Evolutionary conservation across 2,888 invertebrate genomes (phyloP), one percentile per base, ranked within the genome.

Genomic region (Flexamia atlantica): DNA sequence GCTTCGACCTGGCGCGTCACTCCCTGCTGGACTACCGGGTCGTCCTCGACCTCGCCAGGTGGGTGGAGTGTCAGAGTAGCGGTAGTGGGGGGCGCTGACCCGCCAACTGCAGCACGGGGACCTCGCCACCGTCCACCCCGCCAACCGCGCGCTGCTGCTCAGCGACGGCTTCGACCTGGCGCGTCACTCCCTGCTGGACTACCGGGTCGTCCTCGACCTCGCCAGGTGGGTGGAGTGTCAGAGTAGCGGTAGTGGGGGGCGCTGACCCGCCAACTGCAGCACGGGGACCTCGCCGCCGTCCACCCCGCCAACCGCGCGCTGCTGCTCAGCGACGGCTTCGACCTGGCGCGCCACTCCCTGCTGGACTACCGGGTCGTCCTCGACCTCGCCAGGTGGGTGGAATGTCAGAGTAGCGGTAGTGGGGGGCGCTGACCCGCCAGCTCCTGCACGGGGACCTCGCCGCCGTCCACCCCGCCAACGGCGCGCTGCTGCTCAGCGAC

Each of bases 401-500:
- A n/a, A n/a, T n/a, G n/a, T n/a, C n/a, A n/a, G n/a, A n/a, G n/a
- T n/a, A n/a, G n/a, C n/a, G n/a, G n/a, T n/a, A n/a, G n/a, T 94
- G 94, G 94, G 90, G 91, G 74, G 87, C 92, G 0, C 89, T 94
- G 0, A 90, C 90, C 70, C 87, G 90, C 4, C 92, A 92, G 0
- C 88, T 93, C 0, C 85, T 88, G 60, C 87, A 86, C 70, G 25
- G 76, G 14, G 87, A 89, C 64, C 89, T 91, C 0, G 87, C 89
- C 0, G 89, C 91, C 1, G 92, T 94, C 79, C 92, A 93, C 0
- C 90, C 93, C 0, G 90, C 93, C 2, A 93, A 94, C 42, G 92
- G 94, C 82, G 94, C 94, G 0, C 95, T 96, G 88, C 90, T 96
- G 0, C 91, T 96, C 10, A 95, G 95, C 88, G 96, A 96, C 88